Conservation (phyloP, 2,113 vertebrate species). For the Orientallactaga bullata region DNA sequence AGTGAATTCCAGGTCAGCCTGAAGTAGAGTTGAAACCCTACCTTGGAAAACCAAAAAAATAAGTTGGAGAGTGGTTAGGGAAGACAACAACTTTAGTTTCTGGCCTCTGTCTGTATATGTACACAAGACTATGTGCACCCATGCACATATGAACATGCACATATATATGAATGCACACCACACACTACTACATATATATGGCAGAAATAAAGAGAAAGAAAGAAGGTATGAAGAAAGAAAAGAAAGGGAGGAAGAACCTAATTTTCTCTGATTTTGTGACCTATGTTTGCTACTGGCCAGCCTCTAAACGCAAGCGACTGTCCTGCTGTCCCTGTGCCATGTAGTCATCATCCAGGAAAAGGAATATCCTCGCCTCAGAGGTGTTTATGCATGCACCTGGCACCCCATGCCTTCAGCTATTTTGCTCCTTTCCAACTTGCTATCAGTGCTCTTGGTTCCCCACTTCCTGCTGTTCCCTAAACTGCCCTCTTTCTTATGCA, state of each 20-base stretch:
- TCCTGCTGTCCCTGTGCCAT: background rate
- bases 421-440: rapidly evolving
- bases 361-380: background rate
- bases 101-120: no score
- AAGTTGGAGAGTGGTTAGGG: no score
- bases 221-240: background rate
- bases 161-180: no score
- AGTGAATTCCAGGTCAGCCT: no score
- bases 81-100: no score
- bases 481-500: background rate
- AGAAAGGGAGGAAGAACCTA: no score
- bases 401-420: background rate
- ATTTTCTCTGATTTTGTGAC: background rate
- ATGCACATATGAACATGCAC: no score
- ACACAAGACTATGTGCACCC: no score
- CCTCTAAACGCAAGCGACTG: background rate
- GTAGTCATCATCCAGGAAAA: background rate
- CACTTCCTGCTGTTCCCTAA: background rate
- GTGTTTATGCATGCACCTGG: background rate
- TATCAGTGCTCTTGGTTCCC: background rate
- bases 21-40: no score
- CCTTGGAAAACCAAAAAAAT: no score
- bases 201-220: no score
- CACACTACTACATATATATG: no score
- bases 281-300: background rate